phyloP scores from a whole-genome alignment of 2,113 vertebrate genomes.

The Setophaga kirtlandii region DNA sequence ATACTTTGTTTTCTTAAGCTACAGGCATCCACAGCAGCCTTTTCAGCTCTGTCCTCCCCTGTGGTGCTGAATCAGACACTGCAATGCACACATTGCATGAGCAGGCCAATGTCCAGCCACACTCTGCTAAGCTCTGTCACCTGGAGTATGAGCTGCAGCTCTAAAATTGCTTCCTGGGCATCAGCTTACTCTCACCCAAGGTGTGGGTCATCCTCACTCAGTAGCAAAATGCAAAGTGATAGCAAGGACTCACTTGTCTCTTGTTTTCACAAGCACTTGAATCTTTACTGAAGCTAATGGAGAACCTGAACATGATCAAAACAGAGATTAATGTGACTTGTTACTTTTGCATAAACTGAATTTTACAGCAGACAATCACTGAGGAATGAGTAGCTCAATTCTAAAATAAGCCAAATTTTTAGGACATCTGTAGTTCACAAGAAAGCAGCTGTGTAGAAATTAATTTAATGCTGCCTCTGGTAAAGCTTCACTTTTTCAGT shows the following conservation, averaged over 20 bases:
- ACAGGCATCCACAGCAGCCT: neutral
- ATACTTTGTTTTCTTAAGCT: neutral
- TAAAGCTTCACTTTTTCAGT: conserved; percentile 45
- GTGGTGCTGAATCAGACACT: neutral
- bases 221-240: neutral
- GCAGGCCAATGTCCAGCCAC: neutral
- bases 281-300: neutral
- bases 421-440: conserved; percentile 41
- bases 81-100: rapidly evolving
- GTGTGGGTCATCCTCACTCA: neutral
- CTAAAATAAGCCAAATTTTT: conserved; percentile 43
- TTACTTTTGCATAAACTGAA: neutral
- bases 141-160: neutral
- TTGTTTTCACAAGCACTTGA: neutral
- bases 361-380: neutral
- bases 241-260: neutral
- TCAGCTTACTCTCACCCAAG: neutral
- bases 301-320: neutral
- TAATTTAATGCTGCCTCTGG: conserved; percentile 49
- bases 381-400: neutral
- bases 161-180: neutral
- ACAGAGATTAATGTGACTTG: neutral
- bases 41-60: neutral
- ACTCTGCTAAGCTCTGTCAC: neutral
- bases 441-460: conserved; percentile 36